Evolutionary conservation across 2,797 vertebrate species (phyloP).

Genomic region (Leucoraja ocellata): DNA sequence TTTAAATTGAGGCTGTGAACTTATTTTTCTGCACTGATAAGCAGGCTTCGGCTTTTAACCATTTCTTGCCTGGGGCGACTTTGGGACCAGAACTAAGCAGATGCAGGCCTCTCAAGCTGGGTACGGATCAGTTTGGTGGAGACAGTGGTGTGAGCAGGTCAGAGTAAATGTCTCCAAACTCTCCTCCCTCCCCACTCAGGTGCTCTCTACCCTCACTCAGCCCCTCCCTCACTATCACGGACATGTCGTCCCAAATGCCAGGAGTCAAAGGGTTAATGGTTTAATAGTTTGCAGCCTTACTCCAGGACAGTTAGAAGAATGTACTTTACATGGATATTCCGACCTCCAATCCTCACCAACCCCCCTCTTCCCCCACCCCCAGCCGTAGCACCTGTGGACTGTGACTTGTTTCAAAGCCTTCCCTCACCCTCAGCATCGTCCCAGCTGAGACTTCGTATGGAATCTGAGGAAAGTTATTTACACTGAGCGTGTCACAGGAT

Average conservation of each 20-base stretch:
- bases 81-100: neutral
- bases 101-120: neutral
- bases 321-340: neutral
- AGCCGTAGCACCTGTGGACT: neutral
- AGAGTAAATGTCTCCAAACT: neutral
- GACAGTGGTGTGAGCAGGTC: neutral
- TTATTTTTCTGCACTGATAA: conserved; percentile 26
- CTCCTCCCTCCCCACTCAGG: neutral
- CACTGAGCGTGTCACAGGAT: neutral
- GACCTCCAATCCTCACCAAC: too few species aligned
- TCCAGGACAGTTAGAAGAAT: neutral
- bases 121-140: neutral
- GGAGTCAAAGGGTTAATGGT: neutral
- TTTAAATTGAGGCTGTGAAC: conserved; percentile 30
- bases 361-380: too few species aligned
- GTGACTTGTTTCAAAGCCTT: neutral
- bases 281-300: neutral
- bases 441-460: too few species aligned
- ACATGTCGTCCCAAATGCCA: neutral
- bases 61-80: neutral
- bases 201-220: neutral
- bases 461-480: neutral
- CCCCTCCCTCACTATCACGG: neutral
- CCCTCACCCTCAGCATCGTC: neutral
- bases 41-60: conserved; percentile 12